Base-by-base conservation (phyloP, 1,140 invertebrate species). In the Zaprionus lachaisei region DNA sequence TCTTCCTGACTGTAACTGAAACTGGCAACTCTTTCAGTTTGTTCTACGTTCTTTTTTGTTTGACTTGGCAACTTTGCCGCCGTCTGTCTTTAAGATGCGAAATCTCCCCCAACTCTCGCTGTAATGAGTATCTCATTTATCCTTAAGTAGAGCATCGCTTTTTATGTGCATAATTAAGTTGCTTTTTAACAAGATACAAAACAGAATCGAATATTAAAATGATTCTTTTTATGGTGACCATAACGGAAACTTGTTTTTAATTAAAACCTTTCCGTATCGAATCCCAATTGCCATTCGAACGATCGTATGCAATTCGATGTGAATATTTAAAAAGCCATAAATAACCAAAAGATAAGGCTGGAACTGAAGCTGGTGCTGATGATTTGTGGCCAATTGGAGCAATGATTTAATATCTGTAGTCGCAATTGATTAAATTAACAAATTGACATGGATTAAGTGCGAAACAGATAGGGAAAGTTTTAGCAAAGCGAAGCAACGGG, bases 241-340 rank as follows among this genome's bases (percentile, higher is more conserved):
- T 71, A 87, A 83, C 80, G 77, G 47, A 89, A 87, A 87, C 84
- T 62, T 60, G 84, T 87, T 87, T 79, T 84, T 87, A 87, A 89
- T 89, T 89, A 90, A 90, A 81, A 79, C 76, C 79, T 80, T 79
- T 77, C 60, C 77, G 85, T 72, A 75, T 75, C 55, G 69, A 66
- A 74, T 73, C 66, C 65, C 67, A 79, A 80, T 89, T 81, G 75
- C 54, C 66, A 63, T 37, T 73, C 68, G 72, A 86, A 72, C 60
- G 28, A 47, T 79, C 60, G 47, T 65, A 41, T 65, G 72, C 81
- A 76, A 79, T 86, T 86, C 83, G 82, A 83, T 83, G 73, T 83
- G 79, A 81, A 74, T 90, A 78, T 83, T 87, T 87, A 89, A 89
- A 87, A 81, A 55, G 26, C 65, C 84, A 87, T 87, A 84, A 87